Conservation (phyloP, 2,797 vertebrate genomes). For the Graptemys geographica region DNA sequence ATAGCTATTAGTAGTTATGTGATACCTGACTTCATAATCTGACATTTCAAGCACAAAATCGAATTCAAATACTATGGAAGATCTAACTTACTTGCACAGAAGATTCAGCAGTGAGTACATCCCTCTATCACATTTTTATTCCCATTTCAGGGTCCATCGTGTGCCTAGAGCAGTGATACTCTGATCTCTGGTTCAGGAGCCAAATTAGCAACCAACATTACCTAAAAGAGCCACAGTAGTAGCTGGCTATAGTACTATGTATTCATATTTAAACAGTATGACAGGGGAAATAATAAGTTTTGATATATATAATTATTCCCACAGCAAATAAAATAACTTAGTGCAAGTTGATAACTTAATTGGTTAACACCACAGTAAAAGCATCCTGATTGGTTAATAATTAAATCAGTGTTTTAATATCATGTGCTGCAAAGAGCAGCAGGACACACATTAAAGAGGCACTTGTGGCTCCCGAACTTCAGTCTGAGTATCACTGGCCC, state of each 20-base stretch:
- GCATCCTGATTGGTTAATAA: no score
- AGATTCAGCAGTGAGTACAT: not conserved
- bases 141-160: not conserved
- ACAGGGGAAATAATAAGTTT: not conserved
- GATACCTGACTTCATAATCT: not conserved
- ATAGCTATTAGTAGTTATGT: not conserved
- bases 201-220: not conserved
- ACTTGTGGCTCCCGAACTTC: not conserved
- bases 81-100: not conserved
- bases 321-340: not conserved
- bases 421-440: not conserved
- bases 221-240: not conserved
- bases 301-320: not conserved
- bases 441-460: not conserved
- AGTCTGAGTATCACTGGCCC: not conserved
- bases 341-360: not conserved
- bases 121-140: not conserved
- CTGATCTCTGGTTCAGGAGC: not conserved
- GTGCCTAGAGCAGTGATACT: not conserved
- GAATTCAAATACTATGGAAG: not conserved
- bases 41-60: not conserved
- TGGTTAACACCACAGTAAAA: not conserved
- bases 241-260: not conserved
- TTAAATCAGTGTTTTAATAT: not conserved
- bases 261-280: not conserved